phyloP scores from a whole-genome alignment of 2,888 invertebrate genomes.

The Theretra japonica region DNA sequence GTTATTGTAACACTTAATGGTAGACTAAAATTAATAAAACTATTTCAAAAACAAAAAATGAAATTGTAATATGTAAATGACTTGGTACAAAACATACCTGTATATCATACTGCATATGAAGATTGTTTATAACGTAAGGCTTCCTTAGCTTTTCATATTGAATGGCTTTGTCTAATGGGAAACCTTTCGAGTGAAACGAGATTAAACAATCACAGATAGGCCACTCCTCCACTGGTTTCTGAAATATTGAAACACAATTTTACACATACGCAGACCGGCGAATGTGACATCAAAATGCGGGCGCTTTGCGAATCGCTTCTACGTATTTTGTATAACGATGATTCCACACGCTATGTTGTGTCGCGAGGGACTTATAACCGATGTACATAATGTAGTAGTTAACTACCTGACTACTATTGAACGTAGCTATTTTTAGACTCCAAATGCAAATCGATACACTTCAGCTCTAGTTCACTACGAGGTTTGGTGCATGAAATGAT shows the following conservation, averaged over 20 bases:
- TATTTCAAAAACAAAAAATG: conserved; percentile 7
- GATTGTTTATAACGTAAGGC: conserved; percentile 99
- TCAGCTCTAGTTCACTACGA: no score
- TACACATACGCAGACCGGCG: background rate
- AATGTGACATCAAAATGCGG: background rate
- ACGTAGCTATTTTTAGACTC: background rate
- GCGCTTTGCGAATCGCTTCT: background rate
- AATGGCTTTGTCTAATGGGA: conserved; percentile 98
- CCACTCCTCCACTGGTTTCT: conserved; percentile 99
- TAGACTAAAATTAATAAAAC: background rate
- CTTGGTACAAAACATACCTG: conserved; percentile 84
- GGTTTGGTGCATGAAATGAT: no score
- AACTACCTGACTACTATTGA: background rate
- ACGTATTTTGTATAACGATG: conserved; percentile 4
- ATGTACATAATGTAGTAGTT: background rate
- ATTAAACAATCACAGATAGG: conserved; percentile 98
- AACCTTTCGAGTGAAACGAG: conserved; percentile 99
- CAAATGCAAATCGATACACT: no score
- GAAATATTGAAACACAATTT: conserved; percentile 44
- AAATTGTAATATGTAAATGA: background rate
- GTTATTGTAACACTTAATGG: no score
- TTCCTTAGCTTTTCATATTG: conserved; percentile 96
- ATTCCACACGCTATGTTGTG: background rate
- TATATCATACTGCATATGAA: conserved; percentile 99
- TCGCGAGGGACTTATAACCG: background rate